phyloP scores from a whole-genome alignment of 2,113 vertebrate genomes.

The Pseudois nayaur region DNA sequence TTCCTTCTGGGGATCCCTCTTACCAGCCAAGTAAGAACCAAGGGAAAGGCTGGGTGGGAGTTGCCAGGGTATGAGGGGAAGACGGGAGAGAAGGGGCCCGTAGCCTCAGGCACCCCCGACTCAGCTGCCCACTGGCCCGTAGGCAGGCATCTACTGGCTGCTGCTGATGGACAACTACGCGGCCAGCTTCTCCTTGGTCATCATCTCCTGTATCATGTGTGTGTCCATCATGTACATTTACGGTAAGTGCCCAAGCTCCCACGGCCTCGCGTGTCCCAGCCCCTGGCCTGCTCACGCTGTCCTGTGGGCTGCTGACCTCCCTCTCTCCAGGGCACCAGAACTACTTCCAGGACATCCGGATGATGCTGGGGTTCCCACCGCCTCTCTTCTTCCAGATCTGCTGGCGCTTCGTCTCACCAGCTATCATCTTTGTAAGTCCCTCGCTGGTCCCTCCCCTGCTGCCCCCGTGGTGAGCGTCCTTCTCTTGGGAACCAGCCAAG shows the following conservation, averaged over 20 bases:
- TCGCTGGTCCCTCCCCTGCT: fast-evolving
- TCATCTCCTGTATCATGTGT: constrained; percentile 99
- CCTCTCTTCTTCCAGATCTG: constrained; percentile 98
- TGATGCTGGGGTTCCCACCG: constrained; percentile 98
- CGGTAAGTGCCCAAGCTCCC: constrained; percentile 80
- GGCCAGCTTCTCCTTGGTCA: constrained; percentile 96
- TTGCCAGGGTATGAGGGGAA: fast-evolving
- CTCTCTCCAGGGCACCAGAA: constrained; percentile 87
- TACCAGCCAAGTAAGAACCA: constrained; percentile 88
- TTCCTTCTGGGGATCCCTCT: constrained; percentile 94
- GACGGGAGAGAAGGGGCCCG: neutral
- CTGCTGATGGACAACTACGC: constrained; percentile 98
- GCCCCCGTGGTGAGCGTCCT: neutral
- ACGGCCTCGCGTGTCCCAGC: fast-evolving
- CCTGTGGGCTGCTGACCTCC: neutral
- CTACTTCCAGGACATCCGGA: constrained; percentile 98
- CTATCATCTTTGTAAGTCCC: constrained; percentile 94
- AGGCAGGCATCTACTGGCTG: constrained; percentile 99
- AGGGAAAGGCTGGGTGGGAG: neutral
- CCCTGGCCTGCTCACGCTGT: neutral
- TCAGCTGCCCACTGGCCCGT: neutral
- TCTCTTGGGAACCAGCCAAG: neutral
- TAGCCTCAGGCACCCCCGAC: neutral
- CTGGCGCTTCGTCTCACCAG: constrained; percentile 96
- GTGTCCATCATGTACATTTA: constrained; percentile 98